Base-by-base conservation (phyloP, 1,140 invertebrate genomes). In the Brachionus rotundiformis region DNA sequence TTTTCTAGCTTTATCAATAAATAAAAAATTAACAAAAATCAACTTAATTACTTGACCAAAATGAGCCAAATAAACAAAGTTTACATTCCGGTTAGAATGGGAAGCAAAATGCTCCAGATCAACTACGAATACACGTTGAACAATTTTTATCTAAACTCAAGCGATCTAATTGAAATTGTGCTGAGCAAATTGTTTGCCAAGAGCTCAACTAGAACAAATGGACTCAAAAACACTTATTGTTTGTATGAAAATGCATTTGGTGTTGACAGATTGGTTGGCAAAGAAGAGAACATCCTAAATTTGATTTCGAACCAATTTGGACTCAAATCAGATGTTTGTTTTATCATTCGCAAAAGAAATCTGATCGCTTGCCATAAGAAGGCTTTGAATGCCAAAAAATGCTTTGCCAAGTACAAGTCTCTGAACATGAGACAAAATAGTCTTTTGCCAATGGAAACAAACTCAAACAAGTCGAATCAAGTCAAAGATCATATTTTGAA, bases 211-310 rank as follows among this genome's bases (percentile, higher is more conserved):
- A 36, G n/a, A 8, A 6, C 36, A 19, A 36, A 36, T 4, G n/a
- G 19, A 19, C n/a, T 68, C 1, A 33, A 19, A 8, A 68, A 39
- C 7, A 68, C 29, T 19, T 68, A 68, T 36, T 36, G 13, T 36
- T 31, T 68, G 16, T 36, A 68, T 68, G 63, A 68, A 68, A 68
- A 36, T 68, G 31, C 13, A 36, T 68, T 36, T 68, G 63, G 63
- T 41, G 63, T 68, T 36, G 63, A 68, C 7, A 33, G 63, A 68
- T 16, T 68, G 31, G 33, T 68, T 39, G 63, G n/a, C 31, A n/a
- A 68, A 39, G n/a, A 68, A 19, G 63, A 68, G 33, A 68, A 68
- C 29, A 68, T 68, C 19, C 16, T 68, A 8, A 68, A 68, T 23
- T 16, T 68, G 16, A 19, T 68, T 19, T 31, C 16, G 19, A 68